Conservation (phyloP, 2,797 vertebrate species). For the Hippocampus kuda region DNA sequence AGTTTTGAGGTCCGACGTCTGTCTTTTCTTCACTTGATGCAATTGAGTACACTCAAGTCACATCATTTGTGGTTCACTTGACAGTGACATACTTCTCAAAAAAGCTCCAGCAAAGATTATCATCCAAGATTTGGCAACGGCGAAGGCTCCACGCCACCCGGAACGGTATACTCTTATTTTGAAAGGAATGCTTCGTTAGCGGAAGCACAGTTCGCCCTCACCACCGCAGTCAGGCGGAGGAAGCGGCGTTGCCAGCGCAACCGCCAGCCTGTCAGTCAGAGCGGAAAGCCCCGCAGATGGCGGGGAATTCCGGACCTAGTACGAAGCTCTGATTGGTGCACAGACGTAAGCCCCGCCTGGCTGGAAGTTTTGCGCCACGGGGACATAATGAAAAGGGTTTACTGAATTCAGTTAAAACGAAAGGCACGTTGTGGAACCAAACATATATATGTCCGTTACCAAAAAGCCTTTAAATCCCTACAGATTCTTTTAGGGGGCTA, state of each 20-base stretch:
- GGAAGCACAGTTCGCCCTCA: background rate
- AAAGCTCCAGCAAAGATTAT: background rate
- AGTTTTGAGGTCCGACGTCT: background rate
- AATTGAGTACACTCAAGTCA: background rate
- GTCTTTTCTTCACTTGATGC: background rate
- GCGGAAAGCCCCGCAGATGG: constrained; percentile 65
- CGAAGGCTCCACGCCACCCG: background rate
- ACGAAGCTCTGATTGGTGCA: constrained; percentile 34
- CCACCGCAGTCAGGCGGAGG: background rate
- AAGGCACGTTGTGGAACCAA: too few species aligned
- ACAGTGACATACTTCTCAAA: background rate
- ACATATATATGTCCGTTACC: too few species aligned
- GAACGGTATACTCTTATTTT: background rate
- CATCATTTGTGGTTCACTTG: background rate
- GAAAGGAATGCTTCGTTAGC: constrained; percentile 1
- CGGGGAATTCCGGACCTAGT: constrained; percentile 66
- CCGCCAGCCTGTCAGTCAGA: constrained; percentile 16
- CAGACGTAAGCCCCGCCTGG: constrained; percentile 17
- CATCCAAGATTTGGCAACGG: background rate
- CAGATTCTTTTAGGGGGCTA: too few species aligned
- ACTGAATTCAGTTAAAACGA: background rate
- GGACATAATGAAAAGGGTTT: background rate
- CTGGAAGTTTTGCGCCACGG: background rate
- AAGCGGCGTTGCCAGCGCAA: constrained; percentile 24
- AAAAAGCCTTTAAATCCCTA: too few species aligned